These are phyloP conservation scores for Psammodynastes pulverulentus DNA, from an alignment of 2,113 vertebrate species.

Conservation along the genomic window DNA sequence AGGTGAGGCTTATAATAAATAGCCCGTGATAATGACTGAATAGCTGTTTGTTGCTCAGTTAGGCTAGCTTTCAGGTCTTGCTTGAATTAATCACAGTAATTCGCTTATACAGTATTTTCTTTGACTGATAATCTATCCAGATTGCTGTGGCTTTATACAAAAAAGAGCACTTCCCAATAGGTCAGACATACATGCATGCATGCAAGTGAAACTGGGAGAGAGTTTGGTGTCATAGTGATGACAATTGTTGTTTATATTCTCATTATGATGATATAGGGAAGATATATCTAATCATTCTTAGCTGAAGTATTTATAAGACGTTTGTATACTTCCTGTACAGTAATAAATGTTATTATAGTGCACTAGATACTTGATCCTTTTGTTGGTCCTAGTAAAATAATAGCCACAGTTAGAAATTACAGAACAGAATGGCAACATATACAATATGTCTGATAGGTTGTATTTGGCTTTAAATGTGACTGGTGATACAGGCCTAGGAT, in stretches of 20 bases:
- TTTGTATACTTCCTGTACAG: background rate
- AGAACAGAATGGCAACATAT: background rate
- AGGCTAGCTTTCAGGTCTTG: slow-evolving; percentile 34
- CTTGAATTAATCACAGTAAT: slow-evolving; percentile 42
- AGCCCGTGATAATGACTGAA: background rate
- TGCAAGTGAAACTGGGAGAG: background rate
- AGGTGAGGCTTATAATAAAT: slow-evolving; percentile 21
- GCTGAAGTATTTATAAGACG: background rate
- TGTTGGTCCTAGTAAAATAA: background rate
- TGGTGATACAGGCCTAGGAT: background rate
- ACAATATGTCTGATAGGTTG: background rate
- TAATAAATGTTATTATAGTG: background rate
- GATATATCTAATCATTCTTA: background rate
- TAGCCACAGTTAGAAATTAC: background rate
- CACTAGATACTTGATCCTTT: background rate
- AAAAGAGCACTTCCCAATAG: background rate
- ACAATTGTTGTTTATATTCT: background rate
- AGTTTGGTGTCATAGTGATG: background rate
- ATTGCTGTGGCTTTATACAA: background rate
- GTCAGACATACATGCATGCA: background rate
- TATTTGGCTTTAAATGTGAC: background rate
- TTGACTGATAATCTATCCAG: slow-evolving; percentile 24
- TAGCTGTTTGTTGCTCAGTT: slow-evolving; percentile 5
- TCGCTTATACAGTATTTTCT: slow-evolving; percentile 33
- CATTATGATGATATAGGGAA: background rate